Conservation (phyloP, 2,113 vertebrate species). For the Jaculus jaculus region DNA sequence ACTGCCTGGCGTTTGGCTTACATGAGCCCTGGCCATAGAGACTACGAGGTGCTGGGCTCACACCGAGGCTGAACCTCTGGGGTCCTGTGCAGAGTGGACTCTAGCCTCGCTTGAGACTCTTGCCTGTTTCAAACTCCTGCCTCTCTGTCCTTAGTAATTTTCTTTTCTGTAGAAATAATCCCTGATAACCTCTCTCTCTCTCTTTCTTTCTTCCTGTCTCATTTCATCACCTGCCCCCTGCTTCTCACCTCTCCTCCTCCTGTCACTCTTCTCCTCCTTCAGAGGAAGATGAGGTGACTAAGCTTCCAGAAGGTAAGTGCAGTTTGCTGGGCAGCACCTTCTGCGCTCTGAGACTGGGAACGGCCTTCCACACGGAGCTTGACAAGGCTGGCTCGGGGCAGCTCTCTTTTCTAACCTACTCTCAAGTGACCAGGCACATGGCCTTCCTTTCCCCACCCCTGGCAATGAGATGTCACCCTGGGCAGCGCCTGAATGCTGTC, state of each 20-base stretch:
- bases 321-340: not conserved
- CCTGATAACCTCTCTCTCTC: conserved; percentile 63
- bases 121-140: not conserved
- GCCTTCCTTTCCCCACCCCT: not conserved
- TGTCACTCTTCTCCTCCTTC: conserved; percentile 68
- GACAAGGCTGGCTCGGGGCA: not conserved
- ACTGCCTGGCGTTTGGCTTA: not conserved
- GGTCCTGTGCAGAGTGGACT: not conserved
- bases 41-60: not conserved
- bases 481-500: not conserved
- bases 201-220: conserved; percentile 62
- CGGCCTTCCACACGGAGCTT: not conserved
- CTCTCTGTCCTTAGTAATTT: conserved; percentile 4
- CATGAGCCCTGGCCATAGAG: not conserved
- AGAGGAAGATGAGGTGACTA: conserved; percentile 63
- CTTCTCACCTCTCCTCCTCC: conserved; percentile 40
- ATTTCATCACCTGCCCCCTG: not conserved
- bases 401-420: not conserved
- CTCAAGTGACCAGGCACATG: not conserved
- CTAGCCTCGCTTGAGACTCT: no score
- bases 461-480: not conserved
- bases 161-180: not conserved
- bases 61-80: not conserved
- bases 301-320: conserved; percentile 63
- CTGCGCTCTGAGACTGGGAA: not conserved